Conservation (phyloP, 2,888 invertebrate genomes). For the Morpho deidamia region DNA sequence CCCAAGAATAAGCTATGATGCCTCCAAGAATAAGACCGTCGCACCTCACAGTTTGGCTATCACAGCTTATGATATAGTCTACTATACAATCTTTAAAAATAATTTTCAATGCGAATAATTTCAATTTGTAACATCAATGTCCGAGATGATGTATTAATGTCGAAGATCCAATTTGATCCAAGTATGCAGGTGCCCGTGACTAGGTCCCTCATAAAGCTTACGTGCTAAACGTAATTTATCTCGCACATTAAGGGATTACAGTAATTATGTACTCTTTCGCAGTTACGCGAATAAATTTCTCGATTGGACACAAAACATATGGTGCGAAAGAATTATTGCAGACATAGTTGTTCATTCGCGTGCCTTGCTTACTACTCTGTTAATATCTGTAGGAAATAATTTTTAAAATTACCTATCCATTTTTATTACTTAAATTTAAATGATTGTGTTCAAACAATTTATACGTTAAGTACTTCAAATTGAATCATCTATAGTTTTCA, state of each 20-base stretch:
- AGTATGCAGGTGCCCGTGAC: constrained; percentile 32
- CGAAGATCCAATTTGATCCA: constrained; percentile 48
- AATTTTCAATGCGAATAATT: constrained; percentile 2
- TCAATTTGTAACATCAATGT: constrained; percentile 15
- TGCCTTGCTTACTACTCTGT: constrained; percentile 14
- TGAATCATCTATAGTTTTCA: too few species aligned
- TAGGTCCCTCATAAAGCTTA: constrained; percentile 27
- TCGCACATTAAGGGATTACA: constrained; percentile 29
- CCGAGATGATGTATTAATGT: constrained; percentile 32
- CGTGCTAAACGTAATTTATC: constrained; percentile 29
- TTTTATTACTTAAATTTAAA: too few species aligned
- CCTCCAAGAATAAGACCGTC: too few species aligned
- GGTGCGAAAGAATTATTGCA: constrained; percentile 23
- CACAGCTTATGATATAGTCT: too few species aligned
- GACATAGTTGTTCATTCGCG: constrained; percentile 12
- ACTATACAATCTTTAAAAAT: too few species aligned
- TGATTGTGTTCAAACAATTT: too few species aligned
- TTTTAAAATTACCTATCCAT: neutral
- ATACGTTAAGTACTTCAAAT: too few species aligned
- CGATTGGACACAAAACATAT: constrained; percentile 23
- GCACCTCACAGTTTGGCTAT: too few species aligned
- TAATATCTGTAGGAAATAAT: constrained; percentile 23
- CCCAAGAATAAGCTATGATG: too few species aligned
- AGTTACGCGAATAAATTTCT: constrained; percentile 24
- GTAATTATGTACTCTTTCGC: constrained; percentile 29